A percentile compares a stretch with the other conserved stretches of the same genome.
These are phyloP conservation scores for Myxocyprinus asiaticus DNA, from an alignment of 2,113 vertebrate genomes.

Conservation along the genomic window DNA sequence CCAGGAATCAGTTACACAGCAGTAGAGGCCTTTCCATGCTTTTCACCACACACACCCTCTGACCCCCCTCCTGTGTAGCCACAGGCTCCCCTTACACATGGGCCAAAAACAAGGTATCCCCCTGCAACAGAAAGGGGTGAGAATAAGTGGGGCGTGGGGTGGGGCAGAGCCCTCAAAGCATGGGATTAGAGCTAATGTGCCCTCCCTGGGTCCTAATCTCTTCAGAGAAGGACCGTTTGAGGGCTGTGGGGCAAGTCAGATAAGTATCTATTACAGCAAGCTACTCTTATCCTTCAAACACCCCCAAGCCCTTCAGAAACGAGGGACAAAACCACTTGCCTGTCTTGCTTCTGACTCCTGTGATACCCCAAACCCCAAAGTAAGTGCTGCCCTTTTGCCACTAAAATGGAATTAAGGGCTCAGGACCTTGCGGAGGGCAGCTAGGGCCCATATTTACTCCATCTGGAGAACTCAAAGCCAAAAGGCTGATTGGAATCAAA, in stretches of 20 bases:
- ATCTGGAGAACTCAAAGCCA: constrained; percentile 76
- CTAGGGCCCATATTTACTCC: constrained; percentile 80
- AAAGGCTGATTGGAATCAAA: constrained; percentile 66
- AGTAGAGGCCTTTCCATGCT: constrained; percentile 72
- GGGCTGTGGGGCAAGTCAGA: constrained; percentile 78
- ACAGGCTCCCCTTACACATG: constrained; percentile 71
- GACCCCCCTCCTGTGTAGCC: constrained; percentile 67
- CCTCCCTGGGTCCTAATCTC: constrained; percentile 84
- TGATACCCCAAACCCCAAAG: constrained; percentile 73
- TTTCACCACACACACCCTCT: constrained; percentile 71
- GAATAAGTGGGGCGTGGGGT: constrained; percentile 69
- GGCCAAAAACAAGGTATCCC: constrained; percentile 58
- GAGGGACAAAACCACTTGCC: constrained; percentile 76
- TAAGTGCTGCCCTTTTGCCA: constrained; percentile 77
- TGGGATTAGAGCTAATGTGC: constrained; percentile 85
- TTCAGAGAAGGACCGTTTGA: constrained; percentile 83
- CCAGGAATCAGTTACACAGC: constrained; percentile 81
- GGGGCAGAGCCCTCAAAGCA: constrained; percentile 78
- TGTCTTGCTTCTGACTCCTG: constrained; percentile 70
- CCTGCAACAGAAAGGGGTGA: constrained; percentile 73
- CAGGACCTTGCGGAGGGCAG: constrained; percentile 72
- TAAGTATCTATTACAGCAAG: constrained; percentile 87
- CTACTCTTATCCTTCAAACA: constrained; percentile 73
- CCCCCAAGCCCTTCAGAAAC: constrained; percentile 68
- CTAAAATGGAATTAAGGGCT: constrained; percentile 81